phyloP scores from a whole-genome alignment of 2,888 invertebrate genomes.

The Chouioia cunea region DNA sequence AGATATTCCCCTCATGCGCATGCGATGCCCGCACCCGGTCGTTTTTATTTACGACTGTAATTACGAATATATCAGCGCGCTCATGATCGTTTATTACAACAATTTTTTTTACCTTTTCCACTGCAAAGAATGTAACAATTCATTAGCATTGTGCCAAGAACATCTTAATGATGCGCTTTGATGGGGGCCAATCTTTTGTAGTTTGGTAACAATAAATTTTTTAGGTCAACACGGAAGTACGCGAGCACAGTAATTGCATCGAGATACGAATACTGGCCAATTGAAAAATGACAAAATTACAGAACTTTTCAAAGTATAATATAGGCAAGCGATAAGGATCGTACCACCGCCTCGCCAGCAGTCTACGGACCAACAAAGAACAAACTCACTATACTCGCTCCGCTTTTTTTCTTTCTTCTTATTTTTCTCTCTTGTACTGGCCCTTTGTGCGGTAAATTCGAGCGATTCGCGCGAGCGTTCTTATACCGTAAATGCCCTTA shows the following conservation, averaged over 20 bases:
- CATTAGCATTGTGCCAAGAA: too few species aligned
- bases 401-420: constrained; percentile 7
- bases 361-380: background rate
- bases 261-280: background rate
- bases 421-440: background rate
- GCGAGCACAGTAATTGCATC: background rate
- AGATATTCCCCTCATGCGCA: constrained; percentile 31
- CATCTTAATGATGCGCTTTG: too few species aligned
- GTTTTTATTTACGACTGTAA: constrained; percentile 25
- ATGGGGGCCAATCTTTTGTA: too few species aligned
- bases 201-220: too few species aligned
- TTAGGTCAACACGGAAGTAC: too few species aligned
- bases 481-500: too few species aligned
- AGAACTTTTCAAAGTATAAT: constrained; percentile 14
- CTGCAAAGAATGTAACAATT: too few species aligned
- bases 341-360: background rate
- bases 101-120: too few species aligned
- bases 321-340: constrained; percentile 28
- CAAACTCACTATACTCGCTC: background rate
- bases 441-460: too few species aligned
- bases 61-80: constrained; percentile 10
- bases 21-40: constrained; percentile 27
- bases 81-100: too few species aligned
- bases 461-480: too few species aligned
- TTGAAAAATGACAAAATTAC: constrained; percentile 46